Percentiles rank a stretch among this genome's conserved stretches.
Evolutionary conservation across 2,113 vertebrate genomes (phyloP).

Genomic region (Aldabrachelys gigantea): DNA sequence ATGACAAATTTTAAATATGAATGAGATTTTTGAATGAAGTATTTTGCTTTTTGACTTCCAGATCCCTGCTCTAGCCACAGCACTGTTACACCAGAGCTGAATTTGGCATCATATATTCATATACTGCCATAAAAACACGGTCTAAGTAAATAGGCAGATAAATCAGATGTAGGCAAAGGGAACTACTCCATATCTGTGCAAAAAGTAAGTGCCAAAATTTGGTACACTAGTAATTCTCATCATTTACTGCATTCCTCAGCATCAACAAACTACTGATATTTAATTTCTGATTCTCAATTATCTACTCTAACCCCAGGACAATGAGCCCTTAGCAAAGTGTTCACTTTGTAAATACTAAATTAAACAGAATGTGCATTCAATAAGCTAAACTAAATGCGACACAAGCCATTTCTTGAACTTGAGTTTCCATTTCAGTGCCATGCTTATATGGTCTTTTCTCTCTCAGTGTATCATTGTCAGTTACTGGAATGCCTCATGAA

Average conservation of each 20-base stretch:
- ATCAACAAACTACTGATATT: background rate
- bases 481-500: constrained; percentile 99
- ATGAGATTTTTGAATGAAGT: background rate
- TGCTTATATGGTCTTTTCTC: constrained; percentile 65
- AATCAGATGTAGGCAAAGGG: background rate
- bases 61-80: background rate
- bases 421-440: constrained; percentile 37
- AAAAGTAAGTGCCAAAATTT: background rate
- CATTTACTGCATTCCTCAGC: background rate
- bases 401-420: constrained; percentile 21
- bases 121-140: background rate
- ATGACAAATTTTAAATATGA: background rate
- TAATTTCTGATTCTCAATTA: background rate
- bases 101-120: background rate
- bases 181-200: background rate
- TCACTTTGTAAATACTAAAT: background rate
- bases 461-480: constrained; percentile 97
- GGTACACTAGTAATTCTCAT: background rate
- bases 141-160: background rate
- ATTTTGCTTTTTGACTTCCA: background rate
- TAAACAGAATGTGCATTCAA: background rate
- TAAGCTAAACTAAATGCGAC: background rate
- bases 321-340: background rate
- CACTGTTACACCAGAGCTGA: background rate
- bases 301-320: background rate